A percentile compares a stretch with the other conserved stretches of the same genome.
Conservation (phyloP, 2,888 invertebrate genomes). For the Cerastis rubricosa region DNA sequence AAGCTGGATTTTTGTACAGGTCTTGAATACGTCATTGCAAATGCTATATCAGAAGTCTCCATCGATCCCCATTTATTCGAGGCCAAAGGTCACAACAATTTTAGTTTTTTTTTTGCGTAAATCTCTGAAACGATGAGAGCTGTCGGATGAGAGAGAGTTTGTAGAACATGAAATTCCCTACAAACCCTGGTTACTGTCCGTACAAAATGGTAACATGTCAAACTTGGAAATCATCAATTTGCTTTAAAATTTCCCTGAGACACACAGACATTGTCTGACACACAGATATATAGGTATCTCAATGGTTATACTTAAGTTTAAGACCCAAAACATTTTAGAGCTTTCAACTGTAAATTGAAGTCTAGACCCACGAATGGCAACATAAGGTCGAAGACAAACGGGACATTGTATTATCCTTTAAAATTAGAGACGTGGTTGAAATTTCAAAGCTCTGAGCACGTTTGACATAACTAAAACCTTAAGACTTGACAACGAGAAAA, state of each 20-base stretch:
- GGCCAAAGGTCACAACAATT: too few relatives aligned
- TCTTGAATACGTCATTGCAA: too few relatives aligned
- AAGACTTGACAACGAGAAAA: neutral
- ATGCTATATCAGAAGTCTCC: too few relatives aligned
- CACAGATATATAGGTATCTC: too few relatives aligned
- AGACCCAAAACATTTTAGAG: neutral
- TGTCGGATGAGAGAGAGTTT: too few relatives aligned
- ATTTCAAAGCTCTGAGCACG: neutral
- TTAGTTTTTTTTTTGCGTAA: too few relatives aligned
- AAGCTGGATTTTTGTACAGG: too few relatives aligned
- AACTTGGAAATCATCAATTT: neutral
- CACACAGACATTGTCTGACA: too few relatives aligned
- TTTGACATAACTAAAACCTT: neutral
- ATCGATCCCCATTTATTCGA: too few relatives aligned
- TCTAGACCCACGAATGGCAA: constrained; percentile 13
- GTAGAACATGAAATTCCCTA: too few relatives aligned
- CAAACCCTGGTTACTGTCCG: neutral
- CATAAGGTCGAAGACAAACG: neutral
- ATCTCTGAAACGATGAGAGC: too few relatives aligned
- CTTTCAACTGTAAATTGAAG: constrained; percentile 18
- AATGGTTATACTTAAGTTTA: constrained; percentile 2
- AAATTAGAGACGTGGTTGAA: constrained; percentile 28
- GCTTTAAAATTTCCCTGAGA: too few relatives aligned
- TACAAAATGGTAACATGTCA: neutral
- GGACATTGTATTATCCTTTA: constrained; percentile 4